Evolutionary conservation across 2,113 vertebrate genomes (phyloP).

Genomic region (Notarius quadriscutis): DNA sequence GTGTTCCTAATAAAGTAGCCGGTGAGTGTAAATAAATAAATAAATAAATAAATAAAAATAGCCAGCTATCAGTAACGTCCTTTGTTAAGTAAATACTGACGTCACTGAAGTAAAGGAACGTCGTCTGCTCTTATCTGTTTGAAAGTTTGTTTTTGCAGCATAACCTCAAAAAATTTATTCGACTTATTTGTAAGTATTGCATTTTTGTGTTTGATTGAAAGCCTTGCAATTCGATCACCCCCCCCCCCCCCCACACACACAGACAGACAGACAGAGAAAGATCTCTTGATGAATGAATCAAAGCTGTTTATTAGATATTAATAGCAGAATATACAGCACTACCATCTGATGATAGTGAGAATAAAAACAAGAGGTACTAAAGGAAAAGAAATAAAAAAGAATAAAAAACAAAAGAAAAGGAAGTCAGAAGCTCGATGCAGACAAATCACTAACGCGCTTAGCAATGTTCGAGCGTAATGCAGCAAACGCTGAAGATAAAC

Average conservation of each 20-base stretch:
- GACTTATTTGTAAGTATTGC: background rate
- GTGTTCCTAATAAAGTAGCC: too few relatives aligned
- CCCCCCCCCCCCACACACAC: background rate
- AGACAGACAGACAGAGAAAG: background rate
- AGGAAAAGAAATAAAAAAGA: slow-evolving; percentile 55
- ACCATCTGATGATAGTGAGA: slow-evolving; percentile 75
- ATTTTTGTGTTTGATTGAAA: background rate
- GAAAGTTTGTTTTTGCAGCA: background rate
- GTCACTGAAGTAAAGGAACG: too few relatives aligned
- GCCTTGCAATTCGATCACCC: background rate
- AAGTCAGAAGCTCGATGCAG: slow-evolving; percentile 65
- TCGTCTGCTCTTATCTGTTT: too few relatives aligned
- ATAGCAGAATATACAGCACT: slow-evolving; percentile 79
- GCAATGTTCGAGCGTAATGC: slow-evolving; percentile 51
- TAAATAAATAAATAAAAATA: too few relatives aligned
- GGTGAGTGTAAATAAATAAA: too few relatives aligned
- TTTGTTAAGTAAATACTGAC: too few relatives aligned
- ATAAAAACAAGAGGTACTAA: slow-evolving; percentile 64
- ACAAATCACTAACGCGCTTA: slow-evolving; percentile 61
- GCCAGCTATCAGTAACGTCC: too few relatives aligned
- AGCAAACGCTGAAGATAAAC: slow-evolving; percentile 62
- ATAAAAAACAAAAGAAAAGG: slow-evolving; percentile 59
- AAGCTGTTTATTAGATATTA: slow-evolving; percentile 80
- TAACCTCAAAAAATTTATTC: background rate
- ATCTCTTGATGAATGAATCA: slow-evolving; percentile 66